Evolutionary conservation across 2,888 invertebrate genomes (phyloP).

Genomic region (Antitype chi): DNA sequence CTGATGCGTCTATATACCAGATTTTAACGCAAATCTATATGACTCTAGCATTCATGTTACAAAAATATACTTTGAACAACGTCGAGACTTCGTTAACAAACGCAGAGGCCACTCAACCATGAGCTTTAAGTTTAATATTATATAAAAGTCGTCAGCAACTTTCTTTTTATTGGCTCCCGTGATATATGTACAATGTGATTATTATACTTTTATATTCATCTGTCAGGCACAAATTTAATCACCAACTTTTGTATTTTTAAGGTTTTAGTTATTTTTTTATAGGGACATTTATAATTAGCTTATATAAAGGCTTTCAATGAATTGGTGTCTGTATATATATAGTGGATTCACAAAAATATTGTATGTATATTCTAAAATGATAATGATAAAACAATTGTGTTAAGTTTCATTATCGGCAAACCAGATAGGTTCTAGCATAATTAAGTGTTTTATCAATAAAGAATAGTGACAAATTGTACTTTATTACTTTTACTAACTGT

Average conservation of each 20-base stretch:
- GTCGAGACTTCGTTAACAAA: conserved; percentile 50
- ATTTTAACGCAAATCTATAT: conserved; percentile 18
- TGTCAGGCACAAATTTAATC: conserved; percentile 74
- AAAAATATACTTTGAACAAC: conserved; percentile 60
- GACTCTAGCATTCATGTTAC: conserved; percentile 32
- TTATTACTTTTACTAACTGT: conserved; percentile 46
- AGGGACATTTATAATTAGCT: conserved; percentile 67
- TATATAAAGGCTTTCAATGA: conserved; percentile 21
- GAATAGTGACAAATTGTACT: conserved; percentile 53
- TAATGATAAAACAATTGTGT: conserved; percentile 8
- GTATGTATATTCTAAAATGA: conserved; percentile 40
- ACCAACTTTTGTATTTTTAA: conserved; percentile 64
- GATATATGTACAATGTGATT: conserved; percentile 65
- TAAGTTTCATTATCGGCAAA: conserved; percentile 13
- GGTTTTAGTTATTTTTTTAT: conserved; percentile 44
- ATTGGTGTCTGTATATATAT: conserved; percentile 37
- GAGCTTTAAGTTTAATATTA: conserved; percentile 60
- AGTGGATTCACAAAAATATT: conserved; percentile 58
- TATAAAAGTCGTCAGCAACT: conserved; percentile 63
- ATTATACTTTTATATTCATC: conserved; percentile 62
- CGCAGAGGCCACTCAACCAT: conserved; percentile 49
- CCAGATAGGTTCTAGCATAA: background rate
- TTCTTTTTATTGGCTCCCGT: conserved; percentile 57
- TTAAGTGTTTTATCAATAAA: conserved; percentile 38
- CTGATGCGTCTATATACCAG: background rate